Evolutionary conservation across 2,888 invertebrate species (phyloP), one percentile per base, ranked within the genome.

Genomic region (Euproctis similis): DNA sequence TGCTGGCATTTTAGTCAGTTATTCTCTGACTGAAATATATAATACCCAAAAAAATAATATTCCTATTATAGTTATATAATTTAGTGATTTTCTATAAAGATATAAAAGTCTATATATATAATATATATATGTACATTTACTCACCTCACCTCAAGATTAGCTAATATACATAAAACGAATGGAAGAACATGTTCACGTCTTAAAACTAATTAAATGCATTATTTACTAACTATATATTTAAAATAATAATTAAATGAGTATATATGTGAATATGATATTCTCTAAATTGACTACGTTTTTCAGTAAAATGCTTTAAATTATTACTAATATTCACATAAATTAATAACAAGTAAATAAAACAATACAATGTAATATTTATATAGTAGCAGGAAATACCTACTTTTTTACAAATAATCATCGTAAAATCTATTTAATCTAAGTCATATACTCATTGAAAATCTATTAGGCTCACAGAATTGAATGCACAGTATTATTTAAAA

Each of bases 141-240:
- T n/a, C n/a, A n/a, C n/a, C n/a, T n/a, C n/a, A n/a, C n/a, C 28
- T 25, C 29, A 37, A 46, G 43, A 42, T 50, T 46, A 49, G 34
- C 45, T 46, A 46, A 36, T 34, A 42, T n/a, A n/a, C n/a, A n/a
- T 50, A 44, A 43, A 27, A 39, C 49, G 52, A 57, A 50, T 72
- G 72, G 72, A 72, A 72, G 73, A 72, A 62, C 73, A 41, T 51
- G 50, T 60, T 60, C 42, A 45, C 62, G 60, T 67, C 59, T 16
- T 13, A 28, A 12, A 26, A 25, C 39, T 55, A 62, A 60, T 47
- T 60, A 69, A 65, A 69, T 64, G 60, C 63, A 41, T 48, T 18
- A 34, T 39, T n/a, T n/a, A n/a, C n/a, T n/a, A n/a, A n/a, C n/a
- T n/a, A n/a, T 53, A 47, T 42, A 31, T 53, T 49, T 28, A 21